phyloP scores from a whole-genome alignment of 2,888 invertebrate genomes.

The Tridacna crocea region DNA sequence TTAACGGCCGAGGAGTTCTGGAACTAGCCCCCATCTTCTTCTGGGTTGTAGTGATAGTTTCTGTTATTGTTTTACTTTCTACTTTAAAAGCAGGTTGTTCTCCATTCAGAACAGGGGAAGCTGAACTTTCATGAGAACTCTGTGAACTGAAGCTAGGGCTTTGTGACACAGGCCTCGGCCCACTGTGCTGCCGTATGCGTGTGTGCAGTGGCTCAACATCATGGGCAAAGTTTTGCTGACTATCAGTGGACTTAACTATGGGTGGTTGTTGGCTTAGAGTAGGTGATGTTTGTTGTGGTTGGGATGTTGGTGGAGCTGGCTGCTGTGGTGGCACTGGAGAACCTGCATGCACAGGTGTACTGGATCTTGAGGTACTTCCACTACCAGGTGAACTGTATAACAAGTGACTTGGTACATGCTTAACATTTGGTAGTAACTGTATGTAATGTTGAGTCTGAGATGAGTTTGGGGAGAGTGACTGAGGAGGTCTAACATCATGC shows the following conservation, averaged over 20 bases:
- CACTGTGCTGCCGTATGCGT: conserved; percentile 55
- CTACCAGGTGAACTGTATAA: conserved; percentile 60
- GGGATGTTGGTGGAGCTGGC: not conserved
- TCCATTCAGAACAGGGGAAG: conserved; percentile 56
- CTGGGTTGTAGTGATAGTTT: not conserved
- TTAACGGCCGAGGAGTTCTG: conserved; percentile 44
- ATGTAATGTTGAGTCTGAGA: conserved; percentile 63
- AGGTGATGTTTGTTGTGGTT: conserved; percentile 1
- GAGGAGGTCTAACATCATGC: conserved; percentile 22
- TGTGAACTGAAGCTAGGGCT: conserved; percentile 63
- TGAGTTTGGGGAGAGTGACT: conserved; percentile 62
- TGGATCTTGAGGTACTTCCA: conserved; percentile 64
- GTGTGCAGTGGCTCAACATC: conserved; percentile 50
- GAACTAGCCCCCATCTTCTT: conserved; percentile 23
- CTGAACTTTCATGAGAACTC: conserved; percentile 59
- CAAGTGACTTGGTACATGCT: conserved; percentile 76
- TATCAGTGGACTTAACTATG: conserved; percentile 50
- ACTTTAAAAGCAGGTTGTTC: conserved; percentile 28
- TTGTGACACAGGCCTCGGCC: conserved; percentile 61
- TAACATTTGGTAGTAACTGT: conserved; percentile 79
- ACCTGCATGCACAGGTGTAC: conserved; percentile 63
- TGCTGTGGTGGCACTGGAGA: conserved; percentile 57
- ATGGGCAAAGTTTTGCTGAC: conserved; percentile 36
- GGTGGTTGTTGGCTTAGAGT: conserved; percentile 37
- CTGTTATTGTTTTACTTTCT: conserved; percentile 38